Conservation (phyloP, 2,113 vertebrate species). For the Cyrtonyx montezumae region DNA sequence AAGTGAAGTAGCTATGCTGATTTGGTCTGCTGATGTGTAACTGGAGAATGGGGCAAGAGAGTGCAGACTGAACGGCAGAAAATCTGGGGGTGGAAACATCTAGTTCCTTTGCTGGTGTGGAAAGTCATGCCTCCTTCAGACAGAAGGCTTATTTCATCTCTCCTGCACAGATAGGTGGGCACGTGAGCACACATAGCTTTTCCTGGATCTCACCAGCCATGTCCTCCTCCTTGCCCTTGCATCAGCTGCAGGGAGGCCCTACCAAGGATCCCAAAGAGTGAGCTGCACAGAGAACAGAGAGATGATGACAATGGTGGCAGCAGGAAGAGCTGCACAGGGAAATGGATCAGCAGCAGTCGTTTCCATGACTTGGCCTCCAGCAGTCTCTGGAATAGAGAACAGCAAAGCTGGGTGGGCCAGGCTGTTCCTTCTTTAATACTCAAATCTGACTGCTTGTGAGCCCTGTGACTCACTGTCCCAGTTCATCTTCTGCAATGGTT, state of each 20-base stretch:
- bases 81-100: not conserved
- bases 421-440: not conserved
- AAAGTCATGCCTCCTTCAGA: not conserved
- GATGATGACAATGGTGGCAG: accelerated
- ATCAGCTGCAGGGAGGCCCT: not conserved
- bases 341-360: not conserved
- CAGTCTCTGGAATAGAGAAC: not conserved
- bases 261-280: not conserved
- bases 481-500: not conserved
- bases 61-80: not conserved
- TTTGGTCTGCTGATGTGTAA: not conserved
- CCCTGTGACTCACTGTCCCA: slow-evolving; percentile 16
- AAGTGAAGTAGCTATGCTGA: accelerated
- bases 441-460: slow-evolving; percentile 1
- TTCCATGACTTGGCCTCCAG: slow-evolving; percentile 6
- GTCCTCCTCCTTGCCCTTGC: not conserved
- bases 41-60: not conserved
- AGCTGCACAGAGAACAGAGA: accelerated
- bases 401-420: slow-evolving; percentile 4
- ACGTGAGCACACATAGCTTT: not conserved
- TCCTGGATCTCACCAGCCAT: not conserved
- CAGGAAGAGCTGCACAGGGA: not conserved
- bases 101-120: not conserved
- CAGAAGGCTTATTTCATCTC: not conserved
- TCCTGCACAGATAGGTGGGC: not conserved